Conservation (phyloP, 2,888 invertebrate genomes). For the Ochlodes sylvanus region DNA sequence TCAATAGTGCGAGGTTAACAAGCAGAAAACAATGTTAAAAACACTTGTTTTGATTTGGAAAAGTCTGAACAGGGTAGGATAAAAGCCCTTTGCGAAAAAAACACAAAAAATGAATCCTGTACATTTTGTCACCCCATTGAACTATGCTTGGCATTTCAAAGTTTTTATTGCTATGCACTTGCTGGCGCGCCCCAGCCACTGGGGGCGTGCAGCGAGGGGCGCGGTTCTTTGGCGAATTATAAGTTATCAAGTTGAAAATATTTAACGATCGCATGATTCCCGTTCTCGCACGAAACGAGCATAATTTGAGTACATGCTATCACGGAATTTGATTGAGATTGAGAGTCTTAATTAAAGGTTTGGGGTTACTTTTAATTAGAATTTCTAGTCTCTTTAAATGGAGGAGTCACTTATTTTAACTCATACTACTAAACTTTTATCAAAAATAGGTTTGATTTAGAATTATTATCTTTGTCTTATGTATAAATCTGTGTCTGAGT, state of each 20-base stretch:
- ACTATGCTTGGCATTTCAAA: constrained; percentile 33
- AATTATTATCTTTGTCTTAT: no score
- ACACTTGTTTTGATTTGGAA: constrained; percentile 1
- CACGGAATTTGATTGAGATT: not conserved
- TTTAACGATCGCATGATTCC: constrained; percentile 29
- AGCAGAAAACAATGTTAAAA: not conserved
- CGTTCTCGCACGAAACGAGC: constrained; percentile 21
- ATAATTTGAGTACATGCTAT: constrained; percentile 16
- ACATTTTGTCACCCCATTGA: constrained; percentile 37
- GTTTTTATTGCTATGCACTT: constrained; percentile 38
- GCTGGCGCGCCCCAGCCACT: constrained; percentile 14
- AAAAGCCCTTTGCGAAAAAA: constrained; percentile 10
- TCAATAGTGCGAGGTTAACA: not conserved
- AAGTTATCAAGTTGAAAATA: constrained; percentile 32
- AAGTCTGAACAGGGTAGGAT: constrained; percentile 2
- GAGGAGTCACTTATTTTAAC: no score
- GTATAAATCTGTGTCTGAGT: no score
- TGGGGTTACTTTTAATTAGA: no score
- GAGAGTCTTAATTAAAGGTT: not conserved
- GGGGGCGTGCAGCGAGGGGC: constrained; percentile 28
- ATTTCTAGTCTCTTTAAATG: no score
- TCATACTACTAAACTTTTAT: no score
- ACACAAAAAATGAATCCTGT: constrained; percentile 17
- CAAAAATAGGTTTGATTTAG: no score
- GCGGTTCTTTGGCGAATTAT: constrained; percentile 34